Evolutionary conservation across 2,113 vertebrate genomes (phyloP), one percentile per base, ranked within the genome.

Genomic region (Forbesichthys papilliferus): DNA sequence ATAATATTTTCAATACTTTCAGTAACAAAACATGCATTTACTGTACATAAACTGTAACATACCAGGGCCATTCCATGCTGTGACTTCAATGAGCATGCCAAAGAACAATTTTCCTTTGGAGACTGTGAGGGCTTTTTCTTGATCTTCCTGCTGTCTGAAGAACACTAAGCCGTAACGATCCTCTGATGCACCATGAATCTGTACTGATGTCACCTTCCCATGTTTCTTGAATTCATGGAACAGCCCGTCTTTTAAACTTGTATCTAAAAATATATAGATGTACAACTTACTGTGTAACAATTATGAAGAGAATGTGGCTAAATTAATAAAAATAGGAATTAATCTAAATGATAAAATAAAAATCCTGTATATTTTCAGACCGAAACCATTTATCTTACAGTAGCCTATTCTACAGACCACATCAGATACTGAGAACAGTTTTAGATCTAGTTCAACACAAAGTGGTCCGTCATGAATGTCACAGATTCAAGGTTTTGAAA

Each of bases 221-320:
- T 98, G 96, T 82, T 99, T 99, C 91, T 99, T 99, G 90, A 99
- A 99, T 85, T 99, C 98, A 4, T 99, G 98, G 89, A 99, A 99
- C 85, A 99, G 95, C 76, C 98, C 98, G 81, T 99, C 98, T 87
- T 99, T 99, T 91, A 99, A 95, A 92, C 98, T 99, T 85, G 97
- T 98, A 85, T 99, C 98, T 99, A 73, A 27, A 27, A 27, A 27
- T 27, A 27, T 27, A 27, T 3, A 27, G 27, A 27, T 27, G 1
- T 27, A 27, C 27, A 27, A 27, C 2, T 27, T 27, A 27, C 27
- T 27, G 27, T 27, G 27, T 27, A 27, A 27, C 27, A 27, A 27
- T 27, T 27, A 27, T 27, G 27, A 27, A 27, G 27, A 27, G 27
- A 27, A 27, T 27, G 27, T 27, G 27, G 27, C 27, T 27, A 27